These are phyloP conservation scores for Percina caprodes DNA, from an alignment of 2,113 vertebrate species.

Conservation along the genomic window DNA sequence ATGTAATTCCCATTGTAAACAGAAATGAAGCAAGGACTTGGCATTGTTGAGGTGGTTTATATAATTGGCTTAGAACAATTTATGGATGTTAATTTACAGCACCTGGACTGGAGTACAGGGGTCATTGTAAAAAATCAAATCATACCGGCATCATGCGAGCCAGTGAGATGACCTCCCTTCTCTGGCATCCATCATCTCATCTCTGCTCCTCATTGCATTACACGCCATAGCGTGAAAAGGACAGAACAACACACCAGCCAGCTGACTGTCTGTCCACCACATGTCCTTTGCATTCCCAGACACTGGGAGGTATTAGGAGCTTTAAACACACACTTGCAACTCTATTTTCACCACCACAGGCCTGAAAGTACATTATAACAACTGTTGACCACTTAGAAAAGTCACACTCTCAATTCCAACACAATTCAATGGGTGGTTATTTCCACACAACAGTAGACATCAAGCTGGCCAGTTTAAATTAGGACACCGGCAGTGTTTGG, in stretches of 20 bases:
- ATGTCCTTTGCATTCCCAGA: conserved; percentile 72
- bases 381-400: conserved; percentile 36
- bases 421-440: not conserved
- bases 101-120: conserved; percentile 22
- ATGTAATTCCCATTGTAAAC: not conserved
- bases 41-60: conserved; percentile 23
- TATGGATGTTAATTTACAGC: conserved; percentile 33
- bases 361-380: conserved; percentile 40
- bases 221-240: conserved; percentile 54
- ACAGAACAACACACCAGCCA: conserved; percentile 21
- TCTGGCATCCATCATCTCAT: conserved; percentile 58
- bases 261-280: conserved; percentile 59
- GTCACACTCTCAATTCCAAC: conserved; percentile 26
- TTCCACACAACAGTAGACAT: conserved; percentile 15
- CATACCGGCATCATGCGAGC: conserved; percentile 26
- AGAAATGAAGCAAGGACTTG: conserved; percentile 3
- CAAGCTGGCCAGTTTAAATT: conserved; percentile 8
- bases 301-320: conserved; percentile 61
- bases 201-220: conserved; percentile 55
- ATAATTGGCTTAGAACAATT: conserved; percentile 28
- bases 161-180: conserved; percentile 49
- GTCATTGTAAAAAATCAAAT: conserved; percentile 27
- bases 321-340: conserved; percentile 57
- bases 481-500: not conserved
- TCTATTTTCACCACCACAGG: conserved; percentile 66